A percentile compares a stretch with the other conserved stretches of the same genome.
phyloP scores from a whole-genome alignment of 2,113 vertebrate species.

The Pachypanchax playfairii region DNA sequence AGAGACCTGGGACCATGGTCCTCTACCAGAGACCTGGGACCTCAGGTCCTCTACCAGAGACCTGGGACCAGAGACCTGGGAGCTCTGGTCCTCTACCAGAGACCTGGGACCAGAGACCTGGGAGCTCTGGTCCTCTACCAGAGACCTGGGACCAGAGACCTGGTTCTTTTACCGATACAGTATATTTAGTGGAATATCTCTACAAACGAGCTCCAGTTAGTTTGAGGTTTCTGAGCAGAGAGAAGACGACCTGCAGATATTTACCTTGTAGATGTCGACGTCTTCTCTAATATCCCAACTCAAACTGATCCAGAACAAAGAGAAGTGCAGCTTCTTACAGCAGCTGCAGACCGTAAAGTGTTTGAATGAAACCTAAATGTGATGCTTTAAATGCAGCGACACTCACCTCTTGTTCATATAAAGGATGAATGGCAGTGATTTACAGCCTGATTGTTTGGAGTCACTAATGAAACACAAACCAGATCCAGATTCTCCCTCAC shows the following conservation, averaged over 20 bases:
- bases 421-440: slow-evolving; percentile 35
- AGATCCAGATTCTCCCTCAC: slow-evolving; percentile 32
- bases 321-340: neutral
- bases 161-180: too few species aligned
- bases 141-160: too few species aligned
- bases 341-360: neutral
- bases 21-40: too few species aligned
- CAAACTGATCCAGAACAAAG: neutral
- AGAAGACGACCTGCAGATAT: slow-evolving; percentile 36
- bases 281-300: slow-evolving; percentile 15
- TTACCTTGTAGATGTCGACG: neutral
- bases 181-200: too few species aligned
- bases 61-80: too few species aligned
- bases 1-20: too few species aligned
- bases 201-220: too few species aligned
- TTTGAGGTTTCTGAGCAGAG: neutral
- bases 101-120: too few species aligned
- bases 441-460: slow-evolving; percentile 38
- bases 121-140: too few species aligned
- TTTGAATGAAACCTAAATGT: slow-evolving; percentile 1
- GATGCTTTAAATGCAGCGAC: slow-evolving; percentile 8
- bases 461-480: slow-evolving; percentile 33
- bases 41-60: too few species aligned
- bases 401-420: neutral
- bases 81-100: too few species aligned